These are phyloP conservation scores for Napeogenes inachia DNA, from an alignment of 2,888 invertebrate genomes.

Conservation along the genomic window DNA sequence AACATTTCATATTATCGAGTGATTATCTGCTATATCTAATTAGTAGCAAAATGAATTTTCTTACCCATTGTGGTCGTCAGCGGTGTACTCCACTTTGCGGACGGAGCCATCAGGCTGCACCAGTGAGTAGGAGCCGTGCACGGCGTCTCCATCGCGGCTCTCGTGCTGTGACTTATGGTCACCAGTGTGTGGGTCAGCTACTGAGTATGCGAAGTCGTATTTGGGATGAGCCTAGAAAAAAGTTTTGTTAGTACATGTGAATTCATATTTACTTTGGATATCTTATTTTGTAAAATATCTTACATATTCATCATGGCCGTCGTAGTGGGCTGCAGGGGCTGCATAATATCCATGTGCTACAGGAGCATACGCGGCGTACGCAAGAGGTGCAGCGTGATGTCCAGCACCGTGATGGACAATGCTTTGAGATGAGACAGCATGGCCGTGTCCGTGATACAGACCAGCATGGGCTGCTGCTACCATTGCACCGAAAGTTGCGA, in stretches of 20 bases:
- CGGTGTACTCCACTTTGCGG: slow-evolving; percentile 70
- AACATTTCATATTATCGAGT: too few species aligned
- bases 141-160: slow-evolving; percentile 71
- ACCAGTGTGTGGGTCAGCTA: slow-evolving; percentile 75
- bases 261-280: too few species aligned
- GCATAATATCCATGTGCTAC: slow-evolving; percentile 33
- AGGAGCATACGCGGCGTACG: slow-evolving; percentile 41
- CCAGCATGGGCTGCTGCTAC: slow-evolving; percentile 75
- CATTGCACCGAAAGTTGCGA: slow-evolving; percentile 54
- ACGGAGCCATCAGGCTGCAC: slow-evolving; percentile 72
- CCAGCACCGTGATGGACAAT: slow-evolving; percentile 64
- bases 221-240: slow-evolving; percentile 54
- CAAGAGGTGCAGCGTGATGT: slow-evolving; percentile 37
- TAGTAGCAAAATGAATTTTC: neutral
- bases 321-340: slow-evolving; percentile 33
- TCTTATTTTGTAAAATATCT: neutral
- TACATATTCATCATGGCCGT: slow-evolving; percentile 56
- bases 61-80: slow-evolving; percentile 65
- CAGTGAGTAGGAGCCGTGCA: slow-evolving; percentile 78
- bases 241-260: too few species aligned
- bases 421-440: slow-evolving; percentile 67
- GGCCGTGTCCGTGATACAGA: slow-evolving; percentile 58
- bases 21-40: neutral
- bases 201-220: slow-evolving; percentile 72
- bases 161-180: slow-evolving; percentile 77